Percentiles rank a stretch among this genome's conserved stretches.
phyloP scores from a whole-genome alignment of 2,888 invertebrate species.

The Drosophila histrio region DNA sequence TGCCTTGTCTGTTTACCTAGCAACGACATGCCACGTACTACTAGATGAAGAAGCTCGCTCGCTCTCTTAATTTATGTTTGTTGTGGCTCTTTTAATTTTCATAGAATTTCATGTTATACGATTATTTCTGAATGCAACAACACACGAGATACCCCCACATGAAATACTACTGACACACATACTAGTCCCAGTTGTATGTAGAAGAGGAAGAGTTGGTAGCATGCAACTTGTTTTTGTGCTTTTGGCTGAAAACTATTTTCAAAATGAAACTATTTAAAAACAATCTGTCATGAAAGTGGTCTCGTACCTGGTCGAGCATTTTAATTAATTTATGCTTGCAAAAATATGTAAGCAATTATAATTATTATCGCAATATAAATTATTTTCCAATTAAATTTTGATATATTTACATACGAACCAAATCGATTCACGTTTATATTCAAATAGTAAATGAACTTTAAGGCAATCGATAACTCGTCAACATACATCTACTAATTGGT shows the following conservation, averaged over 20 bases:
- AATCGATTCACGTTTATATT: background rate
- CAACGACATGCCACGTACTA: slow-evolving; percentile 32
- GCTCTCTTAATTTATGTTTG: slow-evolving; percentile 47
- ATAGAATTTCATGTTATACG: slow-evolving; percentile 44
- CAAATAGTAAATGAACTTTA: slow-evolving; percentile 1
- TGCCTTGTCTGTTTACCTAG: slow-evolving; percentile 31
- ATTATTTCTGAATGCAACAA: slow-evolving; percentile 23
- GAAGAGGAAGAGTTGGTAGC: background rate
- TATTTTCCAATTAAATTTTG: slow-evolving; percentile 5
- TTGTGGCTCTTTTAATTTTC: slow-evolving; percentile 48
- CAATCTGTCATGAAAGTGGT: slow-evolving; percentile 10
- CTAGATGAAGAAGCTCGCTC: slow-evolving; percentile 32
- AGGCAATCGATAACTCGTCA: background rate
- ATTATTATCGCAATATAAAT: slow-evolving; percentile 7
- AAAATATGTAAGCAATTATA: slow-evolving; percentile 22
- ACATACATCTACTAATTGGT: slow-evolving; percentile 2
- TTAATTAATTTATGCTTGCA: slow-evolving; percentile 21
- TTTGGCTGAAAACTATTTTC: background rate
- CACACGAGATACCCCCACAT: slow-evolving; percentile 2
- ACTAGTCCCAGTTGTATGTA: background rate
- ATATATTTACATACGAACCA: background rate
- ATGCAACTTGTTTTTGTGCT: background rate
- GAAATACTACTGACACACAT: background rate
- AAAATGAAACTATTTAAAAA: slow-evolving; percentile 13
- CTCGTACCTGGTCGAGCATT: slow-evolving; percentile 1